Base-by-base conservation (phyloP, 1,140 invertebrate genomes). In the Melanaphis sacchari region DNA sequence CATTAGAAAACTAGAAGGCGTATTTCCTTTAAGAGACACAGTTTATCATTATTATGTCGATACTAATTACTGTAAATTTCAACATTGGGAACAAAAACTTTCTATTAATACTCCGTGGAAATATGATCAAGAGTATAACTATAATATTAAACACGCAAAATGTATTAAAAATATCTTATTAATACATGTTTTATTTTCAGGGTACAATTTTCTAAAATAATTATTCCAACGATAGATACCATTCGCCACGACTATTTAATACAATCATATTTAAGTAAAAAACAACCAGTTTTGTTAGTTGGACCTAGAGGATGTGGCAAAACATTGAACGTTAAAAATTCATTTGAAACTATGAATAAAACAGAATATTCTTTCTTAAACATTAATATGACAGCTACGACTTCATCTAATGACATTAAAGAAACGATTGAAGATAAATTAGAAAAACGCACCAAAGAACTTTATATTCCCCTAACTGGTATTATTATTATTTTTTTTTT, bases 231-330 rank as follows among this genome's bases (percentile, higher is more conserved):
- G 1, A 97, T 97, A 94, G 98, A 99, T 95, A 98, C 98, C 94
- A 96, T 96, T 0, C 96, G 97, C 84, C 97, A 98, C 94, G 95
- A 96, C 52, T 98, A 96, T 95, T 98, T 99, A 95, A 95, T 98
- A 9, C 95, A 96, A 54, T 96, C 96, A 59, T 97, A 97, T 94
- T 95, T 98, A 26, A 94, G 95, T 0, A 94, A 94, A 85, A 96
- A 96, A 87, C 96, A 97, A 81, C 98, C 96, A 8, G 95, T 98
- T 36, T 95, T 99, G 84, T 97, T 99, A 94, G 96, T 99, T 21
- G 99, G 99, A 0, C 98, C 98, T 2, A 98, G 98, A 5, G 98
- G 98, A 38, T 99, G 98, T 0, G 99, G 98, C 93, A 99, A 99
- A 95, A 98, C 98, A 31, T 97, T 97, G 7, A 97, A 98, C 59